Percentiles rank a stretch among this genome's conserved stretches.
Evolutionary conservation across 1,140 invertebrate species (phyloP).

Genomic region (Cotesia vestalis): DNA sequence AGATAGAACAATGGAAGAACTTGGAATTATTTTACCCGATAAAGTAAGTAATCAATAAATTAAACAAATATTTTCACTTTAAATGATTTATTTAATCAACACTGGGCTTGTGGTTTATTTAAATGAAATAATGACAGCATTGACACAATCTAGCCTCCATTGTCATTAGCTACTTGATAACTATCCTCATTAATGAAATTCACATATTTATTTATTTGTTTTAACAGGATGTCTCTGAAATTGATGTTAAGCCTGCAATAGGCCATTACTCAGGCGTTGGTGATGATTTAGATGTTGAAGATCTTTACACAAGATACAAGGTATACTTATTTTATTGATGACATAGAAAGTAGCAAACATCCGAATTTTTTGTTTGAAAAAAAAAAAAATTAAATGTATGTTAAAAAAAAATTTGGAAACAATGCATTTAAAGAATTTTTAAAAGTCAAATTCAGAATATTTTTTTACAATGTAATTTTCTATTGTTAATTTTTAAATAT

Average conservation of each 20-base stretch:
- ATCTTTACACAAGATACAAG: constrained; percentile 95
- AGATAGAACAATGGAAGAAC: constrained; percentile 70
- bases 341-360: too few relatives aligned
- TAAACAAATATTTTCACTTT: not conserved
- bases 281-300: constrained; percentile 87
- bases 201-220: constrained; percentile 24
- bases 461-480: too few relatives aligned
- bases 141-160: not conserved
- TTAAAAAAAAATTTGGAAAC: too few relatives aligned
- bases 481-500: too few relatives aligned
- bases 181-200: not conserved
- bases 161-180: not conserved
- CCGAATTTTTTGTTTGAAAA: too few relatives aligned
- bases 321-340: constrained; percentile 60
- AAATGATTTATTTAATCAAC: constrained; percentile 7
- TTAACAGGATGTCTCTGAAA: constrained; percentile 70
- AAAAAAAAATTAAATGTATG: too few relatives aligned
- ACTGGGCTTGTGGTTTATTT: constrained; percentile 16
- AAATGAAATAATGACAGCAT: too few relatives aligned
- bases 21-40: constrained; percentile 75
- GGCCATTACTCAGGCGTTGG: constrained; percentile 66
- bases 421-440: too few relatives aligned
- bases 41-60: constrained; percentile 68
- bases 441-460: too few relatives aligned
- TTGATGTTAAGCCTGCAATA: constrained; percentile 69